phyloP scores from a whole-genome alignment of 2,888 invertebrate species.

The Tenthredo mesomela region DNA sequence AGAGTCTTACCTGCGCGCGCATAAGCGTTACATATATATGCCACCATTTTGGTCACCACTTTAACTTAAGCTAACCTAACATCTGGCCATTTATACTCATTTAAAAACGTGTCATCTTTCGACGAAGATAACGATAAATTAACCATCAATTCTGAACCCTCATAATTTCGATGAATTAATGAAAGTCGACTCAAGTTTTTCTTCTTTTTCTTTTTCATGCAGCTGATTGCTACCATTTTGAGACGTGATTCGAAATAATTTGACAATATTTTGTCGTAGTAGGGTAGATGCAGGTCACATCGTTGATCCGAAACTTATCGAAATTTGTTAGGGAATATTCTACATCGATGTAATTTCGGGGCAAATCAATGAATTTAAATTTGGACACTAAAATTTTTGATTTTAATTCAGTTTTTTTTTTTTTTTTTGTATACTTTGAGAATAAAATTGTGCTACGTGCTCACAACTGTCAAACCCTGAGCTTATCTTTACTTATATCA shows the following conservation, averaged over 20 bases:
- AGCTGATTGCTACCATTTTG: too few species aligned
- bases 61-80: background rate
- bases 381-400: background rate
- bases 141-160: background rate
- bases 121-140: background rate
- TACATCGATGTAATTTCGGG: background rate
- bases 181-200: too few species aligned
- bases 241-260: background rate
- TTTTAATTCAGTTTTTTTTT: background rate
- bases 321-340: background rate
- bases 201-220: too few species aligned
- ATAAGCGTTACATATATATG: background rate
- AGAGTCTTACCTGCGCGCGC: conserved; percentile 38
- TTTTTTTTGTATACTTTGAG: too few species aligned
- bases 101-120: background rate
- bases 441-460: too few species aligned
- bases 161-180: too few species aligned
- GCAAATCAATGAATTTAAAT: background rate
- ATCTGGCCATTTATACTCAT: background rate
- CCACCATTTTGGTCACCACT: conserved; percentile 30
- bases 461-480: too few species aligned
- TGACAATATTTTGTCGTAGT: background rate
- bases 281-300: too few species aligned
- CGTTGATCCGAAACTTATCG: background rate
- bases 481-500: too few species aligned